These are phyloP conservation scores for Chironomus tepperi DNA, from an alignment of 1,140 invertebrate species.

Conservation along the genomic window DNA sequence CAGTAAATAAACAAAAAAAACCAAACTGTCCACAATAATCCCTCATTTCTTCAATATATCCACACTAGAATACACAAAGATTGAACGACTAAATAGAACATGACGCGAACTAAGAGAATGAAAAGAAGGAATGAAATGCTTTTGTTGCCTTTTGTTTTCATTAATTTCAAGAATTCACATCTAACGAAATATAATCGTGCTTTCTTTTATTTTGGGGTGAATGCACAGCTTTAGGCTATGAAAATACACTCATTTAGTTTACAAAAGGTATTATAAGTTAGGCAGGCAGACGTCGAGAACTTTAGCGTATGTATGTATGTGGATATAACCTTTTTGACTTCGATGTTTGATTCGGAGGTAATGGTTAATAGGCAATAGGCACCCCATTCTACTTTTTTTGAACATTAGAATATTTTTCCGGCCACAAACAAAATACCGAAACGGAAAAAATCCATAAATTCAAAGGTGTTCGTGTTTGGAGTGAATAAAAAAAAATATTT, in stretches of 20 bases:
- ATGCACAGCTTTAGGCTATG: not conserved
- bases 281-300: too few relatives aligned
- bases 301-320: not conserved
- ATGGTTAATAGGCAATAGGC: not conserved
- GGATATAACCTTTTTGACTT: not conserved
- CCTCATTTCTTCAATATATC: too few relatives aligned
- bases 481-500: conserved; percentile 17
- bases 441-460: conserved; percentile 23
- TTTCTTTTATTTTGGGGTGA: not conserved
- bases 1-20: too few relatives aligned
- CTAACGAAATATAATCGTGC: not conserved
- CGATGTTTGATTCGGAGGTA: too few relatives aligned
- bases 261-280: too few relatives aligned
- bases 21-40: too few relatives aligned
- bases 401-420: conserved; percentile 18
- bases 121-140: not conserved
- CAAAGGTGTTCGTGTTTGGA: conserved; percentile 19
- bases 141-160: conserved; percentile 7
- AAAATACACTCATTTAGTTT: too few relatives aligned
- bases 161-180: conserved; percentile 2
- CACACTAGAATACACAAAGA: too few relatives aligned
- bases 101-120: not conserved
- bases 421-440: conserved; percentile 21
- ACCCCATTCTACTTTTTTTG: not conserved
- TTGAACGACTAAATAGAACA: not conserved